A percentile compares a stretch with the other conserved stretches of the same genome.
Evolutionary conservation across 2,113 vertebrate genomes (phyloP).

Genomic region (Rhombomys opimus): DNA sequence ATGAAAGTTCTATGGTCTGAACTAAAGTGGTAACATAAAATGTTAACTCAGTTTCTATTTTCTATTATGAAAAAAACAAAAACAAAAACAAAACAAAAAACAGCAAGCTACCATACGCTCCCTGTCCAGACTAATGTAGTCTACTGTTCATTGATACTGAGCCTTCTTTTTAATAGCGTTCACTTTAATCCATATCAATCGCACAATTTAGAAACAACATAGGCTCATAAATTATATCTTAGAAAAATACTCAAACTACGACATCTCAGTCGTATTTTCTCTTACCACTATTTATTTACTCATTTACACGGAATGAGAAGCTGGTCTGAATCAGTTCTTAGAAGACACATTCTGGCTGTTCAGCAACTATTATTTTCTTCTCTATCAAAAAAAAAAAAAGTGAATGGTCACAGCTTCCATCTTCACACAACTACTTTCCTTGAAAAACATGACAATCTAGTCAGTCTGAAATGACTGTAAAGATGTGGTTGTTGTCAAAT

Average conservation of each 20-base stretch:
- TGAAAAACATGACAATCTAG: not conserved
- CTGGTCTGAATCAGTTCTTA: not conserved
- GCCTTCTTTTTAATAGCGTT: conserved; percentile 11
- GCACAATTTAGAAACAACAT: not conserved
- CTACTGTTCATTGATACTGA: not conserved
- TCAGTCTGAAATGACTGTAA: not conserved
- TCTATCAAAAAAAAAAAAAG: not conserved
- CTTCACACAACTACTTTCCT: not conserved
- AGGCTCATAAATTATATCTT: conserved; percentile 33
- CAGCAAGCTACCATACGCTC: not conserved
- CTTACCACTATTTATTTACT: not conserved
- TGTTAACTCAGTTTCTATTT: not conserved
- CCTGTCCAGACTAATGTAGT: not conserved
- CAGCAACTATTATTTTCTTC: not conserved
- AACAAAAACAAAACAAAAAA: not conserved
- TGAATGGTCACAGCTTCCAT: not conserved
- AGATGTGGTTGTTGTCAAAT: not conserved
- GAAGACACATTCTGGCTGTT: not conserved
- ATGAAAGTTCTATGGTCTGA: not conserved
- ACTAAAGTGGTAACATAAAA: not conserved
- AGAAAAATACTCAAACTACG: conserved; percentile 54
- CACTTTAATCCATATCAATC: conserved; percentile 7
- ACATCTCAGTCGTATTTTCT: not conserved
- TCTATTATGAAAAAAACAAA: not conserved
- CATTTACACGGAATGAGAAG: not conserved